Evolutionary conservation across 2,888 invertebrate genomes (phyloP).

Genomic region (Macrophya annulata): DNA sequence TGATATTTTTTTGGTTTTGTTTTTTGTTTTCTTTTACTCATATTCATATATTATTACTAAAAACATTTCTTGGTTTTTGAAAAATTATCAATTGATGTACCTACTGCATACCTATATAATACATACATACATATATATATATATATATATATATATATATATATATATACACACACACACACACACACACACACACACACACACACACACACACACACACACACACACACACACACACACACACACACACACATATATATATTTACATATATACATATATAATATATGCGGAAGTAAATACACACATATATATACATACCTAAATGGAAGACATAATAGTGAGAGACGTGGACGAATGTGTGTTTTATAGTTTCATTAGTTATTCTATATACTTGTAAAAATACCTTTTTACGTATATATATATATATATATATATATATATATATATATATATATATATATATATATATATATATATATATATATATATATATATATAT

Average conservation of each 20-base stretch:
- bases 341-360: conserved; percentile 45
- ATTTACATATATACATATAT: neutral
- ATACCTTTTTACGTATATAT: too few relatives aligned
- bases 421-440: neutral
- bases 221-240: too few relatives aligned
- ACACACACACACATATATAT: too few relatives aligned
- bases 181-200: too few relatives aligned
- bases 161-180: neutral
- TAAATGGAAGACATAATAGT: conserved; percentile 49
- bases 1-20: too few relatives aligned
- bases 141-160: conserved; percentile 45
- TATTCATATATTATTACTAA: too few relatives aligned
- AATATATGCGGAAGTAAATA: neutral
- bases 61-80: neutral
- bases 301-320: conserved; percentile 20
- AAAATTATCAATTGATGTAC: neutral
- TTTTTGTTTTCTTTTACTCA: too few relatives aligned
- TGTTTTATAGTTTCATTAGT: conserved; percentile 17
- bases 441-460: neutral
- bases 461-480: neutral
- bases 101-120: too few relatives aligned
- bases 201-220: too few relatives aligned
- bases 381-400: neutral
- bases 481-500: neutral
- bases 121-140: conserved; percentile 28